These are phyloP conservation scores for Sakesphorus luctuosus DNA, from an alignment of 2,113 vertebrate genomes.

Conservation along the genomic window DNA sequence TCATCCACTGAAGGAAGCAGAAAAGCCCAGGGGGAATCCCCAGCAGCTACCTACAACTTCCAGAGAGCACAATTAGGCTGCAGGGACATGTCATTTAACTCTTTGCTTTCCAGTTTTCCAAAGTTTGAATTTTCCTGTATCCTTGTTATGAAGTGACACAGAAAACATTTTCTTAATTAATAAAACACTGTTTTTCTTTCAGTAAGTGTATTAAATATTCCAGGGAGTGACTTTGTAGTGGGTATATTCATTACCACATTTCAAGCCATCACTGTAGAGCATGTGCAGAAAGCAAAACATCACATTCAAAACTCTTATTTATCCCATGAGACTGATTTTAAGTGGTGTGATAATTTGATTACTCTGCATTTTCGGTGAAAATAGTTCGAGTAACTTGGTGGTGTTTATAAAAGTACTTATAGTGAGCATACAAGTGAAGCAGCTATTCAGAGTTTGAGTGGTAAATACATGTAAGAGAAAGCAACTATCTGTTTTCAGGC, in stretches of 20 bases:
- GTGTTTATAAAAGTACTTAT: conserved; percentile 5
- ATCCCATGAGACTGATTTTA: conserved; percentile 28
- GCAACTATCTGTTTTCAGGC: background rate
- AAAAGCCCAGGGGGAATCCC: background rate
- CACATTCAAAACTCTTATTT: background rate
- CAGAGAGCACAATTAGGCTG: background rate
- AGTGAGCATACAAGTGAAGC: background rate
- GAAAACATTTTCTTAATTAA: background rate
- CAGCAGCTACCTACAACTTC: background rate
- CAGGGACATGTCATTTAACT: background rate
- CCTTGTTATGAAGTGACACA: background rate
- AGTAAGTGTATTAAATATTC: background rate
- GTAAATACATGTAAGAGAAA: background rate
- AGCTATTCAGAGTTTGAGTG: conserved; percentile 9
- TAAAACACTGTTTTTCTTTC: background rate
- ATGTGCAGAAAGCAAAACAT: conserved; percentile 1
- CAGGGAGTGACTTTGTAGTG: background rate
- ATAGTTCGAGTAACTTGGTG: background rate
- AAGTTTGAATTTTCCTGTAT: background rate
- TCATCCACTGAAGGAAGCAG: background rate
- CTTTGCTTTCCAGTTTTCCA: background rate
- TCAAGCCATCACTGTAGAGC: background rate
- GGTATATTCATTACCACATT: background rate
- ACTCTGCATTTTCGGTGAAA: conserved; percentile 4
- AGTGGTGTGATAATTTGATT: conserved; percentile 37